These are phyloP conservation scores for Peromyscus nudipes DNA, from an alignment of 2,797 vertebrate species.

Conservation along the genomic window DNA sequence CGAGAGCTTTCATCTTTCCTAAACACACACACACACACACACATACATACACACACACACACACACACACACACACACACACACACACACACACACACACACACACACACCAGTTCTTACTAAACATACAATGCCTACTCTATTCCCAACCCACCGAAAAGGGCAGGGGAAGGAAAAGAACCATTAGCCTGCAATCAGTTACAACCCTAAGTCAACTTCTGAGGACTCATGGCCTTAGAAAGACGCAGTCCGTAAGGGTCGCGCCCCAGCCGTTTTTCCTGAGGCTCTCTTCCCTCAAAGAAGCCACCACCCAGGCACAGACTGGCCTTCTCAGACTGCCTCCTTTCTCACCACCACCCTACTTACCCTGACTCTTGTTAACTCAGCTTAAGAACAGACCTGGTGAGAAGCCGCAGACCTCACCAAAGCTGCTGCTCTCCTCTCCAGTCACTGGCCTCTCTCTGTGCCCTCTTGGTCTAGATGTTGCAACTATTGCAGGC, in stretches of 20 bases:
- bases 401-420: constrained; percentile 42
- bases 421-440: background rate
- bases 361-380: constrained; percentile 72
- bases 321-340: constrained; percentile 1
- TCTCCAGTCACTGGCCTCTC: constrained; percentile 50
- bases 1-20: constrained; percentile 16
- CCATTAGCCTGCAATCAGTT: constrained; percentile 40
- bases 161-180: background rate
- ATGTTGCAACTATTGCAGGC: constrained; percentile 88
- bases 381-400: constrained; percentile 20
- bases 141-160: constrained; percentile 44
- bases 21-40: background rate
- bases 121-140: background rate
- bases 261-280: background rate
- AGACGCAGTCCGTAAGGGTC: background rate
- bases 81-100: background rate
- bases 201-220: background rate
- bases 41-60: background rate
- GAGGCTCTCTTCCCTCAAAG: background rate
- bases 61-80: background rate
- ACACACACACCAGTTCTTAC: background rate
- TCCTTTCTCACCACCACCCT: constrained; percentile 27
- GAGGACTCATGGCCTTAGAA: background rate
- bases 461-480: constrained; percentile 74
- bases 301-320: background rate